Conservation (phyloP, 2,888 invertebrate species). For the Eulithis testata region DNA sequence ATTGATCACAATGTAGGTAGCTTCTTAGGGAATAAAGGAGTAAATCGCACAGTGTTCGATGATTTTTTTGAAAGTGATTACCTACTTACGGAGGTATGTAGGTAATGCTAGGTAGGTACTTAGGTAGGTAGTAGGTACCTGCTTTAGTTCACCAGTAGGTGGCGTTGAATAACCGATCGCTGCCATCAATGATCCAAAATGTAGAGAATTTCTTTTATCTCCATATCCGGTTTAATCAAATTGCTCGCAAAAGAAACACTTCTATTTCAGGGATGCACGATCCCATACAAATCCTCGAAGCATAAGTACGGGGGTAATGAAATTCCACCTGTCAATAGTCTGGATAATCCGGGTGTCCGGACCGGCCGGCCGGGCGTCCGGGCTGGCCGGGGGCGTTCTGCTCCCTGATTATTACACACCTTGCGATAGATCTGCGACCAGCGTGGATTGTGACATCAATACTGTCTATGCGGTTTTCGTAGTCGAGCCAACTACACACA, state of each 20-base stretch:
- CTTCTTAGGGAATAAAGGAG: slow-evolving; percentile 5
- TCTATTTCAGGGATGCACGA: slow-evolving; percentile 19
- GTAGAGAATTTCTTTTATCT: too few species aligned
- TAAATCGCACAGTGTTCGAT: slow-evolving; percentile 6
- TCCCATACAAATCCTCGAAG: slow-evolving; percentile 27
- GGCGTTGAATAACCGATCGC: too few species aligned
- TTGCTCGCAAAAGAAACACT: slow-evolving; percentile 20
- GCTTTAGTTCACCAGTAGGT: too few species aligned
- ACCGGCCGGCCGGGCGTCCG: slow-evolving; percentile 7
- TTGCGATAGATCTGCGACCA: background rate
- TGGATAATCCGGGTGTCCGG: slow-evolving; percentile 39
- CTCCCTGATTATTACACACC: background rate
- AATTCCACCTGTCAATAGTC: slow-evolving; percentile 45
- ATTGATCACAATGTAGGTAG: too few species aligned
- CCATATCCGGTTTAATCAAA: background rate
- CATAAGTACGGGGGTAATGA: slow-evolving; percentile 40
- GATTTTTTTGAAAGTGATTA: slow-evolving; percentile 7
- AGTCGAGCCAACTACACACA: too few species aligned
- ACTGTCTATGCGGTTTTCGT: too few species aligned
- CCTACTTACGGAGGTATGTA: too few species aligned
- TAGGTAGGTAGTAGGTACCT: too few species aligned
- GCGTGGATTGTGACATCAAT: background rate
- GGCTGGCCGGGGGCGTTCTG: slow-evolving; percentile 9
- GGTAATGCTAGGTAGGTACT: too few species aligned
- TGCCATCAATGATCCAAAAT: too few species aligned